Evolutionary conservation across 35 echinoderm and acorn worm species (phyloP), one percentile per base, ranked within the genome.

Genomic region (Amphiura filiformis): DNA sequence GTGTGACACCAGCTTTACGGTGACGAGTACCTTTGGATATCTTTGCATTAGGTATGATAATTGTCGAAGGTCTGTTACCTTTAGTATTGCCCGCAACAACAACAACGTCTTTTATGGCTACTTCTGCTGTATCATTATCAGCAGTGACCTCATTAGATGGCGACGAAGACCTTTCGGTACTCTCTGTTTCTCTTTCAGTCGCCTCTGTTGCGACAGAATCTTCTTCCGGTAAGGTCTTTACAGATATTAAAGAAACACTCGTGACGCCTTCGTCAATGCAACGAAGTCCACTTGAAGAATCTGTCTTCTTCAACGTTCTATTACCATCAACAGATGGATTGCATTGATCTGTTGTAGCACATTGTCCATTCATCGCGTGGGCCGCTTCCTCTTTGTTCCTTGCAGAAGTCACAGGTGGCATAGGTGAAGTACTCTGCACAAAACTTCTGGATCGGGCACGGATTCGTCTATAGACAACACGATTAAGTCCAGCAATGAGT

Each of bases 391-490:
- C 38, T 23, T 82, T 44, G 37, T 0, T 38, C n/a, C 26, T 39
- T n/a, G 37, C 1, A 31, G 35, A 0, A 13, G 38, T 42, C 56
- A 36, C n/a, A n/a, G n/a, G n/a, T n/a, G n/a, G 28, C 20, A 39
- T 28, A 17, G 36, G 36, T 81, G 31, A 38, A 18, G 34, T 38
- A 38, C 35, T 42, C 18, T 42, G 79, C 14, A 81, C 79, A 26
- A 81, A 42, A 42, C 39, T 81, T 15, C 9, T 84, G 3, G 84
- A 56, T 15, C 93, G 76, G 32, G n/a, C 44, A 13, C 79, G 87
- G 23, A 94, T 86, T 47, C 86, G 34, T n/a, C 78, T 35, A 87
- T 90, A 94, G 17, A 94, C 78, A 35, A 81, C 39, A 18, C 36
- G 7, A 57, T 94, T 94, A 1, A 94, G 40, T 31, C 86, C 90